A percentile compares a stretch with the other conserved stretches of the same genome.
These are phyloP conservation scores for Dicranocentrus wangi DNA, from an alignment of 2,888 invertebrate species.

Conservation along the genomic window DNA sequence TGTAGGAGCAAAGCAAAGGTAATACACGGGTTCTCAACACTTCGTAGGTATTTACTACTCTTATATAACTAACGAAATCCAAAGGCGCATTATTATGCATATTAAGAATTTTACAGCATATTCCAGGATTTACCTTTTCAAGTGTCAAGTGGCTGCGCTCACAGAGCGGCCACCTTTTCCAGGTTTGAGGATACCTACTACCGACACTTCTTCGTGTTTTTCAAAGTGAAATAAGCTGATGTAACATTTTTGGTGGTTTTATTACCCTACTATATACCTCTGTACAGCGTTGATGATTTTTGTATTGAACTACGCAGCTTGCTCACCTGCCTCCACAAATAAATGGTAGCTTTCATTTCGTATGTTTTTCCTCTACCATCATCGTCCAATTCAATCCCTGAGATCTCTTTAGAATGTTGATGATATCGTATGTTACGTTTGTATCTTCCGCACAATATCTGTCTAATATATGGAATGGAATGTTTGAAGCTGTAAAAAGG, in stretches of 20 bases:
- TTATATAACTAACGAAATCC: no score
- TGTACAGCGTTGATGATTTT: background rate
- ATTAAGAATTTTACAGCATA: no score
- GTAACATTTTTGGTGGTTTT: background rate
- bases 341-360: slow-evolving; percentile 25
- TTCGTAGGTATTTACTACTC: no score
- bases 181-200: background rate
- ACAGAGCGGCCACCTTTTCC: no score
- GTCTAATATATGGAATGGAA: slow-evolving; percentile 1
- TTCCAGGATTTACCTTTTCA: slow-evolving; percentile 1
- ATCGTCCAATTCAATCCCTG: background rate
- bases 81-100: no score
- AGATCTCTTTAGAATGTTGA: slow-evolving; percentile 5
- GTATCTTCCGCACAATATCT: background rate
- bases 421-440: background rate
- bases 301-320: background rate
- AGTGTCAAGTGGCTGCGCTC: background rate
- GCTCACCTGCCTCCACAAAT: background rate
- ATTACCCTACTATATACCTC: background rate
- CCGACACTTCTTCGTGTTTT: no score
- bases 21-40: no score
- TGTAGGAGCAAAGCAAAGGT: no score
- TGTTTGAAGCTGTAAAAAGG: slow-evolving; percentile 11
- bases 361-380: background rate
- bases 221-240: background rate